These are phyloP conservation scores for Luffia ferchaultella DNA, from an alignment of 2,888 invertebrate genomes.

Conservation along the genomic window DNA sequence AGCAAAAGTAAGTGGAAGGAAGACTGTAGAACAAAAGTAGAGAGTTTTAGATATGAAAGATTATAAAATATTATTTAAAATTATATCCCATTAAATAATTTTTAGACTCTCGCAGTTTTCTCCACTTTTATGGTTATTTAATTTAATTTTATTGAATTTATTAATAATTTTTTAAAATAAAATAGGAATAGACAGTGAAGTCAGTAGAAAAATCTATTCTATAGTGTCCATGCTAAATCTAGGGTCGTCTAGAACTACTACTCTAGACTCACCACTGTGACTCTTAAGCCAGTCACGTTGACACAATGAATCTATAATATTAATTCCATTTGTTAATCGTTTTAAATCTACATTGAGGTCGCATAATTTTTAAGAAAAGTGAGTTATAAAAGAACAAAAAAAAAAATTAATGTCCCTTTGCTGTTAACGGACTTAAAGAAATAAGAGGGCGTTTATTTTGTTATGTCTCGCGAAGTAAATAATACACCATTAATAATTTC, in stretches of 20 bases:
- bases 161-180: too few species aligned
- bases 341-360: neutral
- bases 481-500: too few species aligned
- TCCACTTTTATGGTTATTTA: too few species aligned
- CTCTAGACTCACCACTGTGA: constrained; percentile 64
- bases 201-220: constrained; percentile 3
- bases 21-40: too few species aligned
- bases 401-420: neutral
- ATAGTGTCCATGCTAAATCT: constrained; percentile 17
- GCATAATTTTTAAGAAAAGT: neutral
- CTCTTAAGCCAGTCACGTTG: constrained; percentile 63
- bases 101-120: too few species aligned
- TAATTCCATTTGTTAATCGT: constrained; percentile 6
- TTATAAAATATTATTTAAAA: too few species aligned
- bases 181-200: neutral
- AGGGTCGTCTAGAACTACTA: constrained; percentile 51
- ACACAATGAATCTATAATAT: constrained; percentile 52
- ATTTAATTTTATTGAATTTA: too few species aligned
- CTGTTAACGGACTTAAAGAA: neutral
- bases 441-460: neutral
- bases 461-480: too few species aligned
- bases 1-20: too few species aligned
- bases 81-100: too few species aligned
- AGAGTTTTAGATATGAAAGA: too few species aligned
- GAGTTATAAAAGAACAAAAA: neutral